These are phyloP conservation scores for Drosophila colorata DNA, from an alignment of 2,888 invertebrate genomes.

Conservation along the genomic window DNA sequence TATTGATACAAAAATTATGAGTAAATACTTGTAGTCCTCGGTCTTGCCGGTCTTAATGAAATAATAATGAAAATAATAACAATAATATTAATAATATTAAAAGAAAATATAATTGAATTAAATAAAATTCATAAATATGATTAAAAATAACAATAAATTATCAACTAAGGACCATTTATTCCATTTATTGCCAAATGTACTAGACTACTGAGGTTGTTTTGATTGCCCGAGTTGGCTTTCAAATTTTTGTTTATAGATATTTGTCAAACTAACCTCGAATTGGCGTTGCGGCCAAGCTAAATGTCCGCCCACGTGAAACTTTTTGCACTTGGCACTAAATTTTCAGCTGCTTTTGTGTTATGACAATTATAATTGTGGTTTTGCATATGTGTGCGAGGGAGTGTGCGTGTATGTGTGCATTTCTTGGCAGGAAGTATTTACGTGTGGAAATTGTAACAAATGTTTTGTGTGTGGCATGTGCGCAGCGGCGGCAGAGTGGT, in stretches of 20 bases:
- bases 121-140: too few species aligned
- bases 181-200: background rate
- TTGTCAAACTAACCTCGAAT: constrained; percentile 25
- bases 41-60: too few species aligned
- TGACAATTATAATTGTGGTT: constrained; percentile 80
- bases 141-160: background rate
- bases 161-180: background rate
- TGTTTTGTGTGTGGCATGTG: constrained; percentile 57
- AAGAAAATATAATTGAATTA: too few species aligned
- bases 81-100: too few species aligned
- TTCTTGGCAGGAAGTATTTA: constrained; percentile 77
- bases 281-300: constrained; percentile 29
- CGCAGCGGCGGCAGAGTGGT: constrained; percentile 11
- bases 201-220: background rate
- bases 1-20: too few species aligned
- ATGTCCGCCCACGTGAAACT: constrained; percentile 61
- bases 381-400: constrained; percentile 43
- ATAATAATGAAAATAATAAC: background rate
- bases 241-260: background rate
- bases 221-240: too few species aligned
- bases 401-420: constrained; percentile 32
- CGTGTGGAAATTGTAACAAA: constrained; percentile 76
- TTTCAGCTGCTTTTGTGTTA: constrained; percentile 80
- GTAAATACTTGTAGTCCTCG: too few species aligned
- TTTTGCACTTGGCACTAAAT: constrained; percentile 78